These are phyloP conservation scores for Julus scandinavius DNA, from an alignment of 2,888 invertebrate species.

Conservation along the genomic window DNA sequence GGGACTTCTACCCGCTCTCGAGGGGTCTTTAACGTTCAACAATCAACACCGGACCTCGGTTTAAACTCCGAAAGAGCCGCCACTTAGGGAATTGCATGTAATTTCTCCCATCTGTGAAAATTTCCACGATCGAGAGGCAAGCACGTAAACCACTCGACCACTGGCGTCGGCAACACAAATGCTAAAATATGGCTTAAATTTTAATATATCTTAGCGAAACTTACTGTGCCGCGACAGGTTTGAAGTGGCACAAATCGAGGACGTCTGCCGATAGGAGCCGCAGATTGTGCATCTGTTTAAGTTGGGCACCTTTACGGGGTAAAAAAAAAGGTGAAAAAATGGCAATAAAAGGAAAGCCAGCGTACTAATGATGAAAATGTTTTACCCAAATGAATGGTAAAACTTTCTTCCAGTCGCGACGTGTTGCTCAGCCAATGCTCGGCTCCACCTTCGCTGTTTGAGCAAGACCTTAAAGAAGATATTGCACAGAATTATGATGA, in stretches of 20 bases:
- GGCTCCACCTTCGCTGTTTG: not conserved
- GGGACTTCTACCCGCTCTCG: too few relatives aligned
- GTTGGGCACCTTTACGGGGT: constrained; percentile 78
- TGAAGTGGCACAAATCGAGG: constrained; percentile 77
- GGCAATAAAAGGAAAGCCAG: not conserved
- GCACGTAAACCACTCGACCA: too few relatives aligned
- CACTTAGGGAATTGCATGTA: too few relatives aligned
- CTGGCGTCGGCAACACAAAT: too few relatives aligned
- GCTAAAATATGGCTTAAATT: too few relatives aligned
- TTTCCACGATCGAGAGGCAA: too few relatives aligned
- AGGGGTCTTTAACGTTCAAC: too few relatives aligned
- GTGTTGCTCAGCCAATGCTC: constrained; percentile 61
- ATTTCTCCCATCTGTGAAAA: too few relatives aligned
- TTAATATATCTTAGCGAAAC: not conserved
- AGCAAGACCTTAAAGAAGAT: not conserved
- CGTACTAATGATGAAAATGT: not conserved
- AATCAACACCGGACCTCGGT: too few relatives aligned
- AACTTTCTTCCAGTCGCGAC: constrained; percentile 85
- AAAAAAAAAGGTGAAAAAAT: not conserved
- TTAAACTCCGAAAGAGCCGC: too few relatives aligned
- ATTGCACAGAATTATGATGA: too few relatives aligned
- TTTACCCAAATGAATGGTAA: constrained; percentile 89
- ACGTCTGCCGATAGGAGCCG: constrained; percentile 87
- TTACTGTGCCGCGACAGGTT: constrained; percentile 56
- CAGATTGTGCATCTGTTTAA: constrained; percentile 98